Evolutionary conservation across 2,113 vertebrate genomes (phyloP).

Genomic region (Anguilla rostrata): DNA sequence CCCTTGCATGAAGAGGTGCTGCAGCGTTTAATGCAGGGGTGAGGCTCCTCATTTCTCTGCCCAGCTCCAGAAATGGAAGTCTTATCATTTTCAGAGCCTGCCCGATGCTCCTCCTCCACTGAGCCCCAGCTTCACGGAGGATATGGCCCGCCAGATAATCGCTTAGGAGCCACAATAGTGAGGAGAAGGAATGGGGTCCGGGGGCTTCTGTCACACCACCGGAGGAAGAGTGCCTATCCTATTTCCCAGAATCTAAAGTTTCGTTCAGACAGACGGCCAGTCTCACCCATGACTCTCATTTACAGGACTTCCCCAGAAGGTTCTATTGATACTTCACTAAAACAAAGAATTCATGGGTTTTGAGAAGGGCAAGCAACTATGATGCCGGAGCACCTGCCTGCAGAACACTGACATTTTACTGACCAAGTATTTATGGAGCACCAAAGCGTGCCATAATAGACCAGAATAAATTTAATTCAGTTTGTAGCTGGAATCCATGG

Average conservation of each 20-base stretch:
- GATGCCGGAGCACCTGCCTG: no score
- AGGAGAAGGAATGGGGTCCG: background rate
- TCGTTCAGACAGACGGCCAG: background rate
- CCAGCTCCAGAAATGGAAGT: background rate
- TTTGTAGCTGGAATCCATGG: no score
- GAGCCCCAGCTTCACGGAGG: background rate
- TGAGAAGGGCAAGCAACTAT: no score
- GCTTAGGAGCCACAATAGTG: background rate
- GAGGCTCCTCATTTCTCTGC: background rate
- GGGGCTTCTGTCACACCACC: background rate
- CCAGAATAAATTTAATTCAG: no score
- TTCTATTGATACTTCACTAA: no score
- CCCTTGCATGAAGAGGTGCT: background rate
- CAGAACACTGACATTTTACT: no score
- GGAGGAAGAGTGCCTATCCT: background rate
- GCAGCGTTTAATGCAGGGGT: background rate
- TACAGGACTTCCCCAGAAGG: background rate
- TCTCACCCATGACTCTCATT: background rate
- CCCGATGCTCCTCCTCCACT: background rate
- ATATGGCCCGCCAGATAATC: background rate
- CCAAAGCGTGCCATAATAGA: no score
- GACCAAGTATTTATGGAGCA: no score
- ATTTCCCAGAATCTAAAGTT: background rate
- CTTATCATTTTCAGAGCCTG: background rate
- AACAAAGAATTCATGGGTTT: no score